Evolutionary conservation across 1,140 invertebrate genomes (phyloP).

Genomic region (Drosophila kikkawai): DNA sequence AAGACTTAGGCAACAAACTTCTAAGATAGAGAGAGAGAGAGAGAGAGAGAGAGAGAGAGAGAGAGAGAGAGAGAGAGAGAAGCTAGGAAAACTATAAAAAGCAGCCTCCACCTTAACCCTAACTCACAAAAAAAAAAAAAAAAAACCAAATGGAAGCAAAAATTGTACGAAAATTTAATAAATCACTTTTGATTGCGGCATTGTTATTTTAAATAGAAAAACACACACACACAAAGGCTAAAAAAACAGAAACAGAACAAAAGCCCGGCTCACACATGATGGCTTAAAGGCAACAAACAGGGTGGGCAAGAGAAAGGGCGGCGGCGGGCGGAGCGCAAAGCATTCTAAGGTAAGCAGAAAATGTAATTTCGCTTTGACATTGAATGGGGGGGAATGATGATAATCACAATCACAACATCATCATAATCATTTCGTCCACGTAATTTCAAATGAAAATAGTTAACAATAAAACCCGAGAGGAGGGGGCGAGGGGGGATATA

Average conservation of each 20-base stretch:
- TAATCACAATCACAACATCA: constrained; percentile 65
- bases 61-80: too few relatives aligned
- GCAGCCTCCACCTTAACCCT: too few relatives aligned
- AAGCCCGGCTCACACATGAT: constrained; percentile 65
- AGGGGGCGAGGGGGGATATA: neutral
- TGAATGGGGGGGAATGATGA: constrained; percentile 47
- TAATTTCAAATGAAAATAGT: constrained; percentile 62
- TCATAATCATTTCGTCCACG: constrained; percentile 49
- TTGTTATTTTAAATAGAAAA: constrained; percentile 79
- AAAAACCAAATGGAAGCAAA: constrained; percentile 40
- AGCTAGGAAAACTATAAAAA: neutral
- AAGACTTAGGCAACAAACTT: constrained; percentile 69
- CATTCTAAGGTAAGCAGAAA: constrained; percentile 65
- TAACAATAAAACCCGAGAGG: constrained; percentile 14
- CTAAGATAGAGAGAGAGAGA: too few relatives aligned
- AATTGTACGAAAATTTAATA: constrained; percentile 68
- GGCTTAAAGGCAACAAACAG: constrained; percentile 62
- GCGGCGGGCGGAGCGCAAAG: constrained; percentile 1
- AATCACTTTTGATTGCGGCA: constrained; percentile 76
- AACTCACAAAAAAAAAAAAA: neutral
- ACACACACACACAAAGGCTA: constrained; percentile 33
- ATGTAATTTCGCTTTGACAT: constrained; percentile 55
- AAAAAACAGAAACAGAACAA: constrained; percentile 54
- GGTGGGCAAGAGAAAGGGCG: constrained; percentile 10
- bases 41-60: too few relatives aligned